Percentiles rank a stretch among this genome's conserved stretches.
Evolutionary conservation across 2,113 vertebrate species (phyloP).

Genomic region (Osmerus mordax): DNA sequence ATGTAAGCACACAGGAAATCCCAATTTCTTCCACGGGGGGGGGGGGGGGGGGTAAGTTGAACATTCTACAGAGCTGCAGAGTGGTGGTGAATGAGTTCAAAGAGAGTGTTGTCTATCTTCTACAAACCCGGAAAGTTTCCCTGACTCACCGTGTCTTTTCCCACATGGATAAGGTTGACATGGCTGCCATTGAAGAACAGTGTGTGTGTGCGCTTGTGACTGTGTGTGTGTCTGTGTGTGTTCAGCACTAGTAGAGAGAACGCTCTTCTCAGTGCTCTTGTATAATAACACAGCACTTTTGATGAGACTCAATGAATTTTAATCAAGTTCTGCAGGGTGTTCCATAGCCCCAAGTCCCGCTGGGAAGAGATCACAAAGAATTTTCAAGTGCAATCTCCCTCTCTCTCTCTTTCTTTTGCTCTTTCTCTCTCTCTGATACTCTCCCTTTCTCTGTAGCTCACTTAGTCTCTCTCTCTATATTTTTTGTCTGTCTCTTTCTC

Average conservation of each 20-base stretch:
- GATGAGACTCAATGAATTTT: conserved; percentile 59
- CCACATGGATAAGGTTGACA: not conserved
- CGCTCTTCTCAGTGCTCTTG: conserved; percentile 48
- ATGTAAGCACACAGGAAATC: no score
- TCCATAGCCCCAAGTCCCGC: conserved; percentile 62
- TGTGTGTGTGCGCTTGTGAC: not conserved
- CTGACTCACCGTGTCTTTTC: no score
- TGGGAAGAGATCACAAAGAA: conserved; percentile 71
- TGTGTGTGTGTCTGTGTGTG: not conserved
- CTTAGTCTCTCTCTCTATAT: not conserved
- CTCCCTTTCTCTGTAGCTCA: conserved; percentile 28
- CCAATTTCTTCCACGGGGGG: no score
- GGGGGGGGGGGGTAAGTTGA: not conserved
- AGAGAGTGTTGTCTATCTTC: no score
- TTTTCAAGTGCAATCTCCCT: conserved; percentile 62
- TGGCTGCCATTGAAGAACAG: conserved; percentile 17
- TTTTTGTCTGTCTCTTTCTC: conserved; percentile 28
- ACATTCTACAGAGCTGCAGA: no score
- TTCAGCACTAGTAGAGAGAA: conserved; percentile 36
- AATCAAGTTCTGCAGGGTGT: conserved; percentile 66
- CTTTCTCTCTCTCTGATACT: conserved; percentile 20
- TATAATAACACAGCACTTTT: conserved; percentile 64
- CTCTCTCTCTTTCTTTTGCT: conserved; percentile 31
- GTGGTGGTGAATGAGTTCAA: no score
- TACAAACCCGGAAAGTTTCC: no score